A percentile compares a stretch with the other conserved stretches of the same genome.
phyloP scores from a whole-genome alignment of 2,113 vertebrate genomes.

The Redunca redunca region DNA sequence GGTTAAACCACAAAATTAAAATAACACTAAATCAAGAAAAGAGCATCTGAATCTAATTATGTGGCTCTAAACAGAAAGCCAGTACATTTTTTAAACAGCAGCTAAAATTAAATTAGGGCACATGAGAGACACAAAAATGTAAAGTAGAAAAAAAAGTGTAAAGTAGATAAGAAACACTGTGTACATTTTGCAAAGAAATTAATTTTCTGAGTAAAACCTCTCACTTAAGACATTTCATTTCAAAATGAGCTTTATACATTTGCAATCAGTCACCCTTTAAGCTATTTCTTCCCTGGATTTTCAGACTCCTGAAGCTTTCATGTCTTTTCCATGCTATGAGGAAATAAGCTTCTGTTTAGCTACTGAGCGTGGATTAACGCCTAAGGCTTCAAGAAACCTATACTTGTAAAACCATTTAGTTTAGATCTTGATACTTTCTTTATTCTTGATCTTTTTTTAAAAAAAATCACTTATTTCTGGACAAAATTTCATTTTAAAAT shows the following conservation, averaged over 20 bases:
- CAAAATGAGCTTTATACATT: background rate
- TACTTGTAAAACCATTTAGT: background rate
- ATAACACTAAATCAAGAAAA: background rate
- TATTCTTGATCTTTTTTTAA: background rate
- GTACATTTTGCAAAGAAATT: background rate
- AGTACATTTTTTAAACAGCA: background rate
- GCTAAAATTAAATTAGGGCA: background rate
- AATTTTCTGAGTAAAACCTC: background rate
- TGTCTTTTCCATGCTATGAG: background rate
- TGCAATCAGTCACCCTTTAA: background rate
- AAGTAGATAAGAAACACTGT: background rate
- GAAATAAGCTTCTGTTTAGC: background rate
- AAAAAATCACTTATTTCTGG: background rate
- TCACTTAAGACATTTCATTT: background rate
- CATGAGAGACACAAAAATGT: background rate
- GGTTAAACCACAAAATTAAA: background rate
- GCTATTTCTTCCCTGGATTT: background rate
- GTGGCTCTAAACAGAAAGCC: background rate
- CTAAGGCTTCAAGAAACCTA: background rate
- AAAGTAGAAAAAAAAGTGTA: background rate
- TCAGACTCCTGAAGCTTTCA: background rate
- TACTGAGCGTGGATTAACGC: background rate
- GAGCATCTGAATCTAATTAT: background rate
- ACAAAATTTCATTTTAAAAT: background rate
- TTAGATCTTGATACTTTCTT: background rate